Conservation (phyloP, 2,113 vertebrate genomes). For the Callopanchax toddi region DNA sequence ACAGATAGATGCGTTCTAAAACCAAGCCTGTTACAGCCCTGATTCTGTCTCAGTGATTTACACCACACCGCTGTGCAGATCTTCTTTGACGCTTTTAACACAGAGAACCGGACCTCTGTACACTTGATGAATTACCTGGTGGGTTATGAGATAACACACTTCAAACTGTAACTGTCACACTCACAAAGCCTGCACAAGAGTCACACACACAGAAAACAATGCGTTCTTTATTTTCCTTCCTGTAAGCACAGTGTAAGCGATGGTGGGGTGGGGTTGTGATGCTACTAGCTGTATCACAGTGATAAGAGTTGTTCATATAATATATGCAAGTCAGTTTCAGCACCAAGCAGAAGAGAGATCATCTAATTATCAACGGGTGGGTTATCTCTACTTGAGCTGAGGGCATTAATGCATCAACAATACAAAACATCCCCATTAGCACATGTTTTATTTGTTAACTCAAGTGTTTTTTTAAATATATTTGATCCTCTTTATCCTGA, state of each 20-base stretch:
- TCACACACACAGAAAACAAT: slow-evolving; percentile 41
- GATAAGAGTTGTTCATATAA: slow-evolving; percentile 46
- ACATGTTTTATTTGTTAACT: background rate
- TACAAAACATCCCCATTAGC: background rate
- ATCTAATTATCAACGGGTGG: slow-evolving; percentile 16
- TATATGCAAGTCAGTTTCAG: slow-evolving; percentile 38
- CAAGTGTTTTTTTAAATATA: slow-evolving; percentile 5
- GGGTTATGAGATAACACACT: slow-evolving; percentile 54
- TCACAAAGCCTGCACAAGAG: slow-evolving; percentile 36
- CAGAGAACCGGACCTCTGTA: slow-evolving; percentile 38
- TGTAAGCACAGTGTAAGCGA: slow-evolving; percentile 28
- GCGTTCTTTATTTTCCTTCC: slow-evolving; percentile 27
- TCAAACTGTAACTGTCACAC: slow-evolving; percentile 60
- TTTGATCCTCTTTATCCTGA: slow-evolving; percentile 3
- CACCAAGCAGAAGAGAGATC: slow-evolving; percentile 34
- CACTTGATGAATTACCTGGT: slow-evolving; percentile 69
- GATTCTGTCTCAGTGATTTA: slow-evolving; percentile 80
- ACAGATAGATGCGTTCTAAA: slow-evolving; percentile 45
- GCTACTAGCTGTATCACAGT: slow-evolving; percentile 30
- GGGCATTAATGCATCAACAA: slow-evolving; percentile 15
- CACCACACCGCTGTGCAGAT: slow-evolving; percentile 48
- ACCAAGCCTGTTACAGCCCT: slow-evolving; percentile 57
- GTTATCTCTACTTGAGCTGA: slow-evolving; percentile 16
- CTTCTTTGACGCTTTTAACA: slow-evolving; percentile 59
- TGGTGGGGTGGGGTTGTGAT: slow-evolving; percentile 22